phyloP scores from a whole-genome alignment of 2,113 vertebrate species.

The Telmatochromis brichardi region DNA sequence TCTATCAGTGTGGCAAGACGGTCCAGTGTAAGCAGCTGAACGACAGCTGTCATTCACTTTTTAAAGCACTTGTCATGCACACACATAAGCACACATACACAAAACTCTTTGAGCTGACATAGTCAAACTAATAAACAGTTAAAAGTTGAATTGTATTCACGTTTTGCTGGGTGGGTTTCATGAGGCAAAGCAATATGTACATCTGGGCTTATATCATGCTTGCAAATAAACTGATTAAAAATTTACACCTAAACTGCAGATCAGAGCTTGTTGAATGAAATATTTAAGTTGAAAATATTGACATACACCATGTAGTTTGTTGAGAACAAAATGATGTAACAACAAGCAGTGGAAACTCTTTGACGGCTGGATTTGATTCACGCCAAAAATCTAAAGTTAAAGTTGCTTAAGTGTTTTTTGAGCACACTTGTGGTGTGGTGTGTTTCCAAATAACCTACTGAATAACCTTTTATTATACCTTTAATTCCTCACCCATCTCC shows the following conservation, averaged over 20 bases:
- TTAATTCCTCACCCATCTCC: background rate
- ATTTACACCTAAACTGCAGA: background rate
- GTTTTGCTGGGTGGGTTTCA: background rate
- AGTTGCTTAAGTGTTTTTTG: background rate
- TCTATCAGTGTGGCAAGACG: background rate
- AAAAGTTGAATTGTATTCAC: background rate
- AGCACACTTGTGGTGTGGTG: background rate
- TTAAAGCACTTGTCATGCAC: background rate
- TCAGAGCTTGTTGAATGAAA: background rate
- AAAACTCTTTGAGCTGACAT: background rate
- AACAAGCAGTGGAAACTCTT: background rate
- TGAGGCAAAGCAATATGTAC: background rate
- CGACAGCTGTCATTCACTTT: constrained; percentile 23
- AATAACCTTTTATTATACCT: background rate
- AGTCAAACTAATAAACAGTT: background rate
- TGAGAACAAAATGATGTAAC: background rate
- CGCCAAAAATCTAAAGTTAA: background rate
- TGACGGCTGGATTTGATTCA: background rate
- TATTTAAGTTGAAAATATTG: background rate
- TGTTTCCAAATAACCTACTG: background rate
- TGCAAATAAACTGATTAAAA: background rate
- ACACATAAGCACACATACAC: background rate
- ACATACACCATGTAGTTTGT: background rate
- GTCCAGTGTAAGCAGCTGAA: background rate
- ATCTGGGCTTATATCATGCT: background rate